A percentile compares a stretch with the other conserved stretches of the same genome.
Conservation (phyloP, 2,113 vertebrate genomes). For the Lates calcarifer region DNA sequence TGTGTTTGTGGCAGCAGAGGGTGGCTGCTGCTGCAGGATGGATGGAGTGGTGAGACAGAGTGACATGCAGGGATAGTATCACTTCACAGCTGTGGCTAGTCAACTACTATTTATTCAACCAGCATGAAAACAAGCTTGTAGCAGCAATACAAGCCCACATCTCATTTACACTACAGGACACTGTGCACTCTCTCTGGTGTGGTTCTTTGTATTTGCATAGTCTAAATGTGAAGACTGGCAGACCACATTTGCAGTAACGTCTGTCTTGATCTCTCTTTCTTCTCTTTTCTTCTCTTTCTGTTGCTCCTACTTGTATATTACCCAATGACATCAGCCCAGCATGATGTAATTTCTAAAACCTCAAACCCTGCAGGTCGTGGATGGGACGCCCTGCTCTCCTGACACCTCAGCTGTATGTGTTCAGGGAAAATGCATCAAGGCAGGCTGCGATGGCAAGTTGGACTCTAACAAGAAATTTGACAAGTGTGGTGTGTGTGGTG, state of each 20-base stretch:
- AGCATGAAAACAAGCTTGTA: constrained; percentile 47
- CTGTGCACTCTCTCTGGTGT: not conserved
- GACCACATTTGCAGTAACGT: not conserved
- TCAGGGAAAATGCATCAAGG: constrained; percentile 96
- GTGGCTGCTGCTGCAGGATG: constrained; percentile 8
- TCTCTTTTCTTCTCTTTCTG: not conserved
- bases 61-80: constrained; percentile 43
- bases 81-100: constrained; percentile 64
- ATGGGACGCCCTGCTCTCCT: constrained; percentile 93
- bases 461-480: constrained; percentile 96
- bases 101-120: constrained; percentile 59
- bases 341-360: not conserved
- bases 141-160: constrained; percentile 13
- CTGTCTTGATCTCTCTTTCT: not conserved
- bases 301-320: not conserved
- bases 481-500: constrained; percentile 95
- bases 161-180: constrained; percentile 12
- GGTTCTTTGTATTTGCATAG: constrained; percentile 8
- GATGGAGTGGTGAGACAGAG: constrained; percentile 11
- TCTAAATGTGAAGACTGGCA: not conserved
- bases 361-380: constrained; percentile 88
- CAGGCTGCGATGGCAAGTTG: constrained; percentile 92
- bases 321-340: not conserved
- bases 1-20: constrained; percentile 16
- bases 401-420: constrained; percentile 95